Percentiles rank a stretch among this genome's conserved stretches.
phyloP scores from a whole-genome alignment of 2,113 vertebrate genomes.

The Uropsilus gracilis region DNA sequence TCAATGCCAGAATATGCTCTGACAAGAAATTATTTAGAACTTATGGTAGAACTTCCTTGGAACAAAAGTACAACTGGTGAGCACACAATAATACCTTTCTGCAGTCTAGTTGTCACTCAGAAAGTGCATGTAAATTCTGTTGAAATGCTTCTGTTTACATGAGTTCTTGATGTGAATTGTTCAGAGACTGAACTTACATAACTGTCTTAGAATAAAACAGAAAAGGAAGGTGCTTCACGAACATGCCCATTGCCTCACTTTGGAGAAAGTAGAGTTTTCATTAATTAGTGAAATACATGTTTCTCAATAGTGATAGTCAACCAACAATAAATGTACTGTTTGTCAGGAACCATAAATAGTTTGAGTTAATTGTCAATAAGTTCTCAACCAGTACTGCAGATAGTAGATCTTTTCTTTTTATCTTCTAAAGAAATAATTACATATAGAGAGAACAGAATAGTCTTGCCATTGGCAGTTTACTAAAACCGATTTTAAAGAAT shows the following conservation, averaged over 20 bases:
- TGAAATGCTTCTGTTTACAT: background rate
- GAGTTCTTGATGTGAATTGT: background rate
- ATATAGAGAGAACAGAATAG: background rate
- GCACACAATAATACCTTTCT: background rate
- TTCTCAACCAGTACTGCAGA: background rate
- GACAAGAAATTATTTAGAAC: conserved; percentile 96
- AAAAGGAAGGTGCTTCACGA: background rate
- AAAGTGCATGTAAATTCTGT: background rate
- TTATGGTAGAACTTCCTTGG: conserved; percentile 98
- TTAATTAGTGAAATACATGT: background rate
- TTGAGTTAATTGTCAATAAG: background rate
- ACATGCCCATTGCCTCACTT: background rate
- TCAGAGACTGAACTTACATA: background rate
- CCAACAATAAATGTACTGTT: background rate
- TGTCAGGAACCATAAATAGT: background rate
- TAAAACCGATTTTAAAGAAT: background rate
- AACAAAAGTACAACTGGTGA: conserved; percentile 95
- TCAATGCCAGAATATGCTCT: conserved; percentile 98
- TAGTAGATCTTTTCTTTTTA: background rate
- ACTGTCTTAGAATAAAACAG: background rate
- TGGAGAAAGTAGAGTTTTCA: background rate
- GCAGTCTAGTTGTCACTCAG: background rate
- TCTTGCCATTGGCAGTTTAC: background rate
- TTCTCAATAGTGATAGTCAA: background rate
- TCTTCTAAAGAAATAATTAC: background rate